Conservation (phyloP, 1,140 invertebrate species). For the Drosophila micromelanica region DNA sequence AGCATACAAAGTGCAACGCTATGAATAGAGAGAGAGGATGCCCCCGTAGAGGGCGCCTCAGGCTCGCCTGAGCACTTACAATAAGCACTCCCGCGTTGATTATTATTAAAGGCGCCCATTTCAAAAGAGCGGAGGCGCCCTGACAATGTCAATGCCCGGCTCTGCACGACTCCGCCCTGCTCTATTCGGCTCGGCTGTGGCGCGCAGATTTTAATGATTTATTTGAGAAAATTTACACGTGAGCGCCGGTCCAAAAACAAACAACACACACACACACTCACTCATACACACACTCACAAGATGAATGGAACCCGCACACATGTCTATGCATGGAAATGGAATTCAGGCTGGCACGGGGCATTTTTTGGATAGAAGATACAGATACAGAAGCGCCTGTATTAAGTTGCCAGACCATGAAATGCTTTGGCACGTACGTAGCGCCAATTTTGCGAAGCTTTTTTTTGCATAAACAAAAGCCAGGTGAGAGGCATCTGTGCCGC, state of each 20-base stretch:
- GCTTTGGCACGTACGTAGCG: conserved; percentile 79
- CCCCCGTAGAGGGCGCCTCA: conserved; percentile 12
- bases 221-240: conserved; percentile 82
- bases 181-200: conserved; percentile 44
- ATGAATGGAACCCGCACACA: conserved; percentile 66
- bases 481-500: conserved; percentile 31
- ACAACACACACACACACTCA: conserved; percentile 37
- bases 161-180: neutral
- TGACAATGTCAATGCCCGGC: conserved; percentile 76
- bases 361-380: conserved; percentile 41
- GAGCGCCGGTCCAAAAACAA: conserved; percentile 57
- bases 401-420: conserved; percentile 82
- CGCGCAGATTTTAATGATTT: conserved; percentile 80
- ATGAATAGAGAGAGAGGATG: conserved; percentile 60
- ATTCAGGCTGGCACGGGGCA: conserved; percentile 1
- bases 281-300: conserved; percentile 48
- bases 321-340: conserved; percentile 18
- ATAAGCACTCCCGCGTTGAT: conserved; percentile 75
- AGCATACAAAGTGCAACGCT: conserved; percentile 55
- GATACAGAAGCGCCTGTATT: conserved; percentile 53
- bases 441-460: conserved; percentile 77
- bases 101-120: conserved; percentile 73
- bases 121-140: conserved; percentile 42
- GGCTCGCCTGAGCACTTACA: conserved; percentile 60
- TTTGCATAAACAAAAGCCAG: conserved; percentile 77